Base-by-base conservation (phyloP, 2,113 vertebrate species). In the Motacilla alba region DNA sequence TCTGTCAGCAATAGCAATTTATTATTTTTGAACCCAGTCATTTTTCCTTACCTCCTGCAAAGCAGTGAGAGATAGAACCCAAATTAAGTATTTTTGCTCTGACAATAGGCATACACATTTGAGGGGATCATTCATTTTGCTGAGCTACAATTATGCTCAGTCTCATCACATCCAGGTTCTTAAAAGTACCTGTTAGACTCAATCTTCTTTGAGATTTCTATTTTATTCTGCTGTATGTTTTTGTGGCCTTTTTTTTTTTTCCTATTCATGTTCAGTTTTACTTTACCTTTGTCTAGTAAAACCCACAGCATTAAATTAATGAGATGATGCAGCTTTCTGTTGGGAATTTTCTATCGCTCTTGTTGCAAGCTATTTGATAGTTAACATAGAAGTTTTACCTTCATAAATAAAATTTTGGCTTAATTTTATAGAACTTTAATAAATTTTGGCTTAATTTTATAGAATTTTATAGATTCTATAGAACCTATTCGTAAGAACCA, bases 211-310 rank as follows among this genome's bases (percentile, higher is more conserved):
- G 52, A 66, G 50, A 88, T 47, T 67, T 86, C 52, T 67, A 8
- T 52, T 86, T 69, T 66, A 66, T 66, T 91, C 53, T 91, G 13
- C 17, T 62, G 15, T 44, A 41, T 26, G 7, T 75, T 91, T 62
- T 28, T 81, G 7, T 37, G 27, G 19, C 5, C 4, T 24, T 67
- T 76, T 15, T 0, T 15, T 0, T 75, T 15, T 0, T 28, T 1
- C 15, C 33, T 53, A 5, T 41, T 67, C 6, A 35, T 72, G 4
- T 68, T 91, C 53, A 56, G 10, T 82, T 91, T 93, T 93, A 56
- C 22, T 66, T 86, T 31, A 46, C 15, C 0, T 73, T 69, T 73
- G 14, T 83, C 16, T 74, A 87, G 18, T 17, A 84, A 80, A 80
- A 62, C 22, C 1, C 2, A 5, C 5, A 63, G 22, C 11, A 37